Conservation (phyloP, 30 jellyfish, hydroid and myxozoan species). For the Aurelia sp. region DNA sequence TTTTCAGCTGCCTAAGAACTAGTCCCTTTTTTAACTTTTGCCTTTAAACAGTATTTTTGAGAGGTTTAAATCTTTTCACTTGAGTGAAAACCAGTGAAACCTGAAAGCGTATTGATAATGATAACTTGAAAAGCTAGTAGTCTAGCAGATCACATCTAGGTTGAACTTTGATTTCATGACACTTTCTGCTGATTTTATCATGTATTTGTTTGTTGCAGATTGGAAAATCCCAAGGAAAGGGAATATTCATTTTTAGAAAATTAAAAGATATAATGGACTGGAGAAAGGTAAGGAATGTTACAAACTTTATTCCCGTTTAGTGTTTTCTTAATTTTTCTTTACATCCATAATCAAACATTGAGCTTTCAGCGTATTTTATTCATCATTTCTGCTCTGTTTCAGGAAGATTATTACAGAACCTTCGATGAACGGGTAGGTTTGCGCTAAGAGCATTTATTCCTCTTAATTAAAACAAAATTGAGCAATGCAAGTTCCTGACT, state of each 20-base stretch:
- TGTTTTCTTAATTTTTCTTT: background rate
- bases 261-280: slow-evolving; percentile 95
- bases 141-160: no score
- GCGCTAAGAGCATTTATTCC: no score
- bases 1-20: background rate
- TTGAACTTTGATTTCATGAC: no score
- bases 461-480: no score
- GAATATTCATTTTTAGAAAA: slow-evolving; percentile 89
- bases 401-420: slow-evolving; percentile 91
- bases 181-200: no score
- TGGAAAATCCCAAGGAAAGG: slow-evolving; percentile 98
- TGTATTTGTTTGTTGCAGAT: slow-evolving; percentile 51
- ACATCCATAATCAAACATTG: background rate
- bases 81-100: no score
- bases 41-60: no score
- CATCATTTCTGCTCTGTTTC: slow-evolving; percentile 1
- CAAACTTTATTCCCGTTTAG: background rate
- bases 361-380: background rate
- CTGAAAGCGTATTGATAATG: no score
- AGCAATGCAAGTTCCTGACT: no score
- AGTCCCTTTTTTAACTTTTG: no score
- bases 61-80: no score
- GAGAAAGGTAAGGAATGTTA: slow-evolving; percentile 76
- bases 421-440: slow-evolving; percentile 81
- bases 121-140: no score